Base-by-base conservation (phyloP, 2,113 vertebrate species). In the Nestor notabilis region DNA sequence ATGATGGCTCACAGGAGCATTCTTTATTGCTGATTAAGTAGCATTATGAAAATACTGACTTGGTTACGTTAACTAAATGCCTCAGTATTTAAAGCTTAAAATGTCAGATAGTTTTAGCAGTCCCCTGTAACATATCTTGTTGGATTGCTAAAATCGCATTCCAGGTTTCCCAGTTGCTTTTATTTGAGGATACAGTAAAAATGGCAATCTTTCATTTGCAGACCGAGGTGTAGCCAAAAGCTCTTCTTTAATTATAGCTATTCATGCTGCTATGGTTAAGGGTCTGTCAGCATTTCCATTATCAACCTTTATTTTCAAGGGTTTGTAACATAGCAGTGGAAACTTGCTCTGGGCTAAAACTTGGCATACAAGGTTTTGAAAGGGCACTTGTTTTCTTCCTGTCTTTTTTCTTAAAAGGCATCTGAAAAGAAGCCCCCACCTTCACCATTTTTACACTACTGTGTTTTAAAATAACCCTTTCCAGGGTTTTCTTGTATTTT, bases 11-110 rank as follows among this genome's bases (percentile, higher is more conserved):
- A 97, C 96, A 89, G 97, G 97, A 98, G 96, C 96, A 96, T 98
- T 97, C 94, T 97, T 97, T 97, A 97, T 95, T 98, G 95, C 97
- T 98, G 97, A 98, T 98, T 97, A 98, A 97, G 96, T 96, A 97
- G 84, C 96, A 88, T 97, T 97, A 97, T 96, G 96, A 98, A 98
- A 98, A 98, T 97, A 98, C 93, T 96, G 95, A 97, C 97, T 98
- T 97, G 89, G 91, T 97, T 98, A 93, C 70, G 58, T 97, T 97
- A 98, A 96, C 97, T 97, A 96, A 97, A 96, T 96, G 94, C 90
- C 87, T 97, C 81, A 55, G 23, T 97, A 97, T 98, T 98, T 97
- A 97, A 96, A 98, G 95, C 92, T 98, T 95, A 76, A 82, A 96
- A 97, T 97, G 95, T 96, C 95, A 97, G 97, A 95, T 95, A 97